Conservation (phyloP, 2,797 vertebrate genomes). For the Jordanella pulchra region DNA sequence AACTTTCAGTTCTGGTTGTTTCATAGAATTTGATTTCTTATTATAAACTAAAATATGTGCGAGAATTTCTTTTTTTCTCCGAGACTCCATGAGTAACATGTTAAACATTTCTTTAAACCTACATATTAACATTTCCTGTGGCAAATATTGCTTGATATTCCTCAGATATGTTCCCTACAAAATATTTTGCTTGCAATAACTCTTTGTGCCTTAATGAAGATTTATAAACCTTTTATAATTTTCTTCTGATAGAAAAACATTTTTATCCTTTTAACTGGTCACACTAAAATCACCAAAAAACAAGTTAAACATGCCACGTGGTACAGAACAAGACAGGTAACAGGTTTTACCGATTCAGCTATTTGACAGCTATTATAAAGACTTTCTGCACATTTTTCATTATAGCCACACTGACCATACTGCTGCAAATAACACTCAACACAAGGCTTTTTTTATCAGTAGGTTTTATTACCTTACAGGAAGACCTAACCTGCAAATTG, state of each 20-base stretch:
- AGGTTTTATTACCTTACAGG: neutral
- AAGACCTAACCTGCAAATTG: neutral
- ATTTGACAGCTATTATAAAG: neutral
- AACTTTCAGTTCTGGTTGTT: neutral
- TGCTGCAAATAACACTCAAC: neutral
- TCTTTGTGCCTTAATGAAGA: slow-evolving; percentile 3
- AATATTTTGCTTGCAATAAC: neutral
- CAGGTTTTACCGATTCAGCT: too few relatives aligned
- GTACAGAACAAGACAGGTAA: too few relatives aligned
- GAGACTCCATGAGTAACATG: neutral
- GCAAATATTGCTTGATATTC: slow-evolving; percentile 1
- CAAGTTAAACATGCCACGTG: too few relatives aligned
- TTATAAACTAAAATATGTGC: neutral
- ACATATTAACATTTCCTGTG: neutral
- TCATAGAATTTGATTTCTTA: too few relatives aligned
- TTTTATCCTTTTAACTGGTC: too few relatives aligned
- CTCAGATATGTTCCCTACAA: neutral
- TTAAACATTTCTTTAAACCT: neutral
- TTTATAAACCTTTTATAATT: neutral
- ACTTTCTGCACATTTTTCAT: neutral
- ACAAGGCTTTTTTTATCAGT: neutral
- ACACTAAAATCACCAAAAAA: too few relatives aligned
- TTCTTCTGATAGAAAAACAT: neutral
- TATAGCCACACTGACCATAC: neutral
- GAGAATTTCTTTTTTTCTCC: neutral